Evolutionary conservation across 1,140 invertebrate species (phyloP).

Genomic region (Drosophila subobscura): DNA sequence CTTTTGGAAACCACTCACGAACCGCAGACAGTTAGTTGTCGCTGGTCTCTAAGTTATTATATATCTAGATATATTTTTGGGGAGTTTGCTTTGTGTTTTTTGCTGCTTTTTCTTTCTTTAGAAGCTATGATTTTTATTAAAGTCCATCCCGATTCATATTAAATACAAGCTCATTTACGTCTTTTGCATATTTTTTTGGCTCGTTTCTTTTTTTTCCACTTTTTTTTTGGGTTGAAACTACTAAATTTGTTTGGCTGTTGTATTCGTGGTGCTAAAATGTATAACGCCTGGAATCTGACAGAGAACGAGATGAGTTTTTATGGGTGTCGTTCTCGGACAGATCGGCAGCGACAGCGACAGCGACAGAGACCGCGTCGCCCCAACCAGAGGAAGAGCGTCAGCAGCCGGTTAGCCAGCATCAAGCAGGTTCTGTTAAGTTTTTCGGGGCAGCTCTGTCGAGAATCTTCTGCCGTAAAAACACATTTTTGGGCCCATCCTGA

Average conservation of each 20-base stretch:
- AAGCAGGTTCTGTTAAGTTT: conserved; percentile 76
- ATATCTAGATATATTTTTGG: conserved; percentile 9
- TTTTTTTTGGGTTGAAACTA: conserved; percentile 3
- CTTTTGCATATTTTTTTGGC: conserved; percentile 14
- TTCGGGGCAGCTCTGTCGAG: conserved; percentile 65
- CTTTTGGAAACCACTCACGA: conserved; percentile 13
- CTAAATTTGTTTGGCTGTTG: conserved; percentile 9
- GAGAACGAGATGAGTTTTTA: conserved; percentile 58
- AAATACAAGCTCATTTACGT: conserved; percentile 39
- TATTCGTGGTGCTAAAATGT: conserved; percentile 63
- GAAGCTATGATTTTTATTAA: conserved; percentile 56
- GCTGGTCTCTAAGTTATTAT: conserved; percentile 35
- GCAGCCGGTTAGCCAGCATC: conserved; percentile 69
- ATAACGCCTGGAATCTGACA: conserved; percentile 52
- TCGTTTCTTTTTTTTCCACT: conserved; percentile 7
- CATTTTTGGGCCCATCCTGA: conserved; percentile 67
- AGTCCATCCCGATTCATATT: conserved; percentile 11
- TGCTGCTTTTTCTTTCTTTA: conserved; percentile 27
- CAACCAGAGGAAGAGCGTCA: conserved; percentile 15
- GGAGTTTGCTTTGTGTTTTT: conserved; percentile 15
- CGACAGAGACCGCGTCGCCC: neutral
- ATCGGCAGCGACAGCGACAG: neutral
- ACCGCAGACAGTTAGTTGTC: conserved; percentile 14
- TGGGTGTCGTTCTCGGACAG: conserved; percentile 56
- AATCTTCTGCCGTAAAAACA: conserved; percentile 65